phyloP scores from a whole-genome alignment of 2,113 vertebrate species.

The Poicephalus gulielmi region DNA sequence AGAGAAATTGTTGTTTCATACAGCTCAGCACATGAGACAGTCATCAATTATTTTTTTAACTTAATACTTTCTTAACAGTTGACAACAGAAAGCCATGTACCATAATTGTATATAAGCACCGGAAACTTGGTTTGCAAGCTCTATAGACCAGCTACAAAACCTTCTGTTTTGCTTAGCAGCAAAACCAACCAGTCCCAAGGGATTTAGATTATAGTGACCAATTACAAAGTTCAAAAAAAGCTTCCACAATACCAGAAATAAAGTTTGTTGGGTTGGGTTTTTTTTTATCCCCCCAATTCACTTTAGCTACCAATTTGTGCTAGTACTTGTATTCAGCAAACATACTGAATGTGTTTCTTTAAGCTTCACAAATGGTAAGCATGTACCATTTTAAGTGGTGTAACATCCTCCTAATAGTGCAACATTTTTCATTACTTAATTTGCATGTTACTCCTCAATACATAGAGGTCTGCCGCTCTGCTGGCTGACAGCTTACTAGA shows the following conservation, averaged over 20 bases:
- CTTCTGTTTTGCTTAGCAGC: slow-evolving; percentile 20
- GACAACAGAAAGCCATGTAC: neutral
- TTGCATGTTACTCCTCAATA: neutral
- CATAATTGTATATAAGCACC: neutral
- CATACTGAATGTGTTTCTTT: neutral
- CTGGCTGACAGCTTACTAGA: neutral
- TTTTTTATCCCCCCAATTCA: neutral
- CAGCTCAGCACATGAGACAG: neutral
- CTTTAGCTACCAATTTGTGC: neutral
- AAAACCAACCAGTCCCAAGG: slow-evolving; percentile 14
- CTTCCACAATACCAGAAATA: neutral
- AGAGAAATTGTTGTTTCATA: neutral
- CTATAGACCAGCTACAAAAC: neutral
- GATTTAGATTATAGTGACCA: slow-evolving; percentile 11
- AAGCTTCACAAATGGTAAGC: neutral
- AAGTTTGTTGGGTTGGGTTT: neutral
- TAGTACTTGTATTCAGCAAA: neutral
- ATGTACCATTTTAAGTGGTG: neutral
- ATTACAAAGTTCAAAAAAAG: slow-evolving; percentile 7
- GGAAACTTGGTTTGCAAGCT: neutral
- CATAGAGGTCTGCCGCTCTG: neutral
- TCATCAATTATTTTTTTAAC: neutral
- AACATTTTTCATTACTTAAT: neutral
- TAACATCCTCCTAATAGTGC: neutral
- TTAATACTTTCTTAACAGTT: neutral